These are phyloP conservation scores for Crotalus viridis DNA, from an alignment of 2,113 vertebrate species.

Conservation along the genomic window DNA sequence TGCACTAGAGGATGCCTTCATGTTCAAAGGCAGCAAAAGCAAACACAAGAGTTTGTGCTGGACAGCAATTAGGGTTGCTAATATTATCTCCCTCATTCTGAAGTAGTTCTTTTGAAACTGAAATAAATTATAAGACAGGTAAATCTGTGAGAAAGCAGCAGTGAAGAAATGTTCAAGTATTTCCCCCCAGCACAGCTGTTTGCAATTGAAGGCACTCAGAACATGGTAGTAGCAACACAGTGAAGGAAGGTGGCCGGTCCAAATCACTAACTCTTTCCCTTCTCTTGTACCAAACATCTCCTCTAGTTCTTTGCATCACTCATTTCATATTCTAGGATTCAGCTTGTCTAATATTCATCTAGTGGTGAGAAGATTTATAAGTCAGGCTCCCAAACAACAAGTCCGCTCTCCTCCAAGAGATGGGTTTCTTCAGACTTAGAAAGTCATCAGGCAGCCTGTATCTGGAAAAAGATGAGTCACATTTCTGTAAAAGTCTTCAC, in stretches of 20 bases:
- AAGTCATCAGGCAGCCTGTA: slow-evolving; percentile 41
- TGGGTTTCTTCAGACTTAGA: background rate
- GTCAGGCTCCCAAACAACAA: slow-evolving; percentile 28
- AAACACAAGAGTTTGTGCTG: slow-evolving; percentile 63
- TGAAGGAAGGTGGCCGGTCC: slow-evolving; percentile 51
- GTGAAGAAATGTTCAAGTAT: slow-evolving; percentile 77
- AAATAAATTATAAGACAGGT: slow-evolving; percentile 55
- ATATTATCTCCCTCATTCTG: slow-evolving; percentile 39
- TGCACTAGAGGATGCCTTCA: slow-evolving; percentile 69
- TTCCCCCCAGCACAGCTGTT: slow-evolving; percentile 74
- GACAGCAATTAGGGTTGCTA: slow-evolving; percentile 52
- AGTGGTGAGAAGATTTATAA: slow-evolving; percentile 33
- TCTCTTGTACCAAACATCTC: slow-evolving; percentile 36
- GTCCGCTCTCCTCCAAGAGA: slow-evolving; percentile 35
- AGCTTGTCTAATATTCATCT: slow-evolving; percentile 24
- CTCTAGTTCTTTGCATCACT: slow-evolving; percentile 36
- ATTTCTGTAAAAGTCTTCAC: slow-evolving; percentile 60
- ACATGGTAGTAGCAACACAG: slow-evolving; percentile 55
- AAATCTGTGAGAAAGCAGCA: slow-evolving; percentile 73
- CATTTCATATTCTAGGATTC: slow-evolving; percentile 28
- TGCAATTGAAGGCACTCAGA: slow-evolving; percentile 80
- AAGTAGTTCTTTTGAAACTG: slow-evolving; percentile 47
- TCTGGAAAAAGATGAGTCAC: slow-evolving; percentile 56
- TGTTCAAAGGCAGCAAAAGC: slow-evolving; percentile 66
- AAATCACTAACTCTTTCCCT: slow-evolving; percentile 43